phyloP scores from a whole-genome alignment of 2,113 vertebrate genomes.

The Aspiorhynchus laticeps region DNA sequence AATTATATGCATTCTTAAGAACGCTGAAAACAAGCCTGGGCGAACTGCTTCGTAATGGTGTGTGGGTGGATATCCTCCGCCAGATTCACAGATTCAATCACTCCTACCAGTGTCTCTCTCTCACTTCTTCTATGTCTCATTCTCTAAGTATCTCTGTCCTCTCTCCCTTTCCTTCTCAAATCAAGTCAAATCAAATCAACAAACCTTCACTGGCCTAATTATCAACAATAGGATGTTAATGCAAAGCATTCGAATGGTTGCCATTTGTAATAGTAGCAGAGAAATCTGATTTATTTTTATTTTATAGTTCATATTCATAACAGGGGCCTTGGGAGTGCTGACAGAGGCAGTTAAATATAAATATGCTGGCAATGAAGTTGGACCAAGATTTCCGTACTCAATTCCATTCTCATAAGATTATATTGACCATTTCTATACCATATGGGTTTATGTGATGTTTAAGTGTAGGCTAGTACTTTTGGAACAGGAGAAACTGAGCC shows the following conservation, averaged over 20 bases:
- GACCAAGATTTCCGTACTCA: neutral
- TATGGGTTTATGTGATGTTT: neutral
- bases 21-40: conserved; percentile 32
- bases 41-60: conserved; percentile 38
- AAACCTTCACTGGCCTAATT: neutral
- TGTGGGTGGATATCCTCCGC: conserved; percentile 49
- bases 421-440: neutral
- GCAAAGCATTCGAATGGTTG: neutral
- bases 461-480: neutral
- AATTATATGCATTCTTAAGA: conserved; percentile 26
- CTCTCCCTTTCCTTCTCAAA: neutral
- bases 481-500: neutral
- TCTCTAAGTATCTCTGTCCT: neutral
- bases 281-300: neutral
- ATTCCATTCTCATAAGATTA: conserved; percentile 15
- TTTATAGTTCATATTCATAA: neutral
- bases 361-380: neutral
- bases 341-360: neutral
- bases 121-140: conserved; percentile 24
- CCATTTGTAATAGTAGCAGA: neutral
- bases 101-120: conserved; percentile 16
- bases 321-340: neutral
- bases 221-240: neutral
- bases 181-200: conserved; percentile 15
- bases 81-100: conserved; percentile 31